Conservation (phyloP, 2,797 vertebrate species). For the Taeniopygia guttata region DNA sequence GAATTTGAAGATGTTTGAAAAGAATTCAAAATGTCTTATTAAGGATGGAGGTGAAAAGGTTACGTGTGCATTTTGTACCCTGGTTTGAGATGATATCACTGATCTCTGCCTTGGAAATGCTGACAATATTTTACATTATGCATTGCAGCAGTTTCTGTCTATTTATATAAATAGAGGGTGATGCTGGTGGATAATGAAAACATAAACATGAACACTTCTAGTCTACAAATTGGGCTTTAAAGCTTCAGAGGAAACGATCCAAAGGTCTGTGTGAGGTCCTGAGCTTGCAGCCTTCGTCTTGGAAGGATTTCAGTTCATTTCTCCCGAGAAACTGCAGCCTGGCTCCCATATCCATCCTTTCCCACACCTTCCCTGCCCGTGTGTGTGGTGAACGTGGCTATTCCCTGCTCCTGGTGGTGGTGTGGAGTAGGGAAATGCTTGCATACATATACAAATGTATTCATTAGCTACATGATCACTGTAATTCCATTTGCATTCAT, state of each 20-base stretch:
- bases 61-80: background rate
- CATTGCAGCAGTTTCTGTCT: background rate
- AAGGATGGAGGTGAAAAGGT: background rate
- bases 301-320: background rate
- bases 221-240: background rate
- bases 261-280: background rate
- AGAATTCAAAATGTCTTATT: background rate
- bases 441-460: background rate
- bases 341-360: background rate
- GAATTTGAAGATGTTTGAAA: background rate
- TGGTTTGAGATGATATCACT: background rate
- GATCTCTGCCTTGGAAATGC: background rate
- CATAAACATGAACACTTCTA: background rate
- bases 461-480: conserved; percentile 22
- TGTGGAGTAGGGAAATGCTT: background rate
- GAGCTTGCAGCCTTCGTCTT: background rate
- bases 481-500: conserved; percentile 49
- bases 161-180: background rate
- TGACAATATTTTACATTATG: background rate
- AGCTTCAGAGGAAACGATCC: background rate
- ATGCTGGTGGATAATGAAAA: background rate
- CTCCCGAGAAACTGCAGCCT: background rate
- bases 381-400: background rate
- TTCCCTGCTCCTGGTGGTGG: background rate
- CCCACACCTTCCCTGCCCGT: background rate